Evolutionary conservation across 2,113 vertebrate species (phyloP).

Genomic region (Paradoxurus hermaphroditus): DNA sequence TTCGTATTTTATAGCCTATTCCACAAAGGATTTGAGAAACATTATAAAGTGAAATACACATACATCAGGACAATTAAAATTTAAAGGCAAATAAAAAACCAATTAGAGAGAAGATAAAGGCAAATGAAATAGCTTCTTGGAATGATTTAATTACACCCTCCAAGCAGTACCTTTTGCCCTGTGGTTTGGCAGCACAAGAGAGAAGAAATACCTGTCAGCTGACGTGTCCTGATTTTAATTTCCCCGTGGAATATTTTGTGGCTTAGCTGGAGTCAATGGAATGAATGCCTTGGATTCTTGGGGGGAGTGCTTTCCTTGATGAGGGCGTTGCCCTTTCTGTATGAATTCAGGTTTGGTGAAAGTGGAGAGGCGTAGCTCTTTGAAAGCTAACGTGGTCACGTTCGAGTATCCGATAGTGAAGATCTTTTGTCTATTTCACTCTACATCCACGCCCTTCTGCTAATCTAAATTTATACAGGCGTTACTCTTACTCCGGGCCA

Average conservation of each 20-base stretch:
- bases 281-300: too few species aligned
- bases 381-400: background rate
- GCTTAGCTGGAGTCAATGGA: background rate
- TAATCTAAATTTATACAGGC: background rate
- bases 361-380: background rate
- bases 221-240: background rate
- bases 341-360: background rate
- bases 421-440: background rate
- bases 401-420: background rate
- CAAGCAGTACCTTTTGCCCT: background rate
- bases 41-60: conserved; percentile 7
- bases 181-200: background rate
- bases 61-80: conserved; percentile 60
- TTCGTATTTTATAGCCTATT: background rate
- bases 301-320: rapidly evolving
- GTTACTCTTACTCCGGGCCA: rapidly evolving
- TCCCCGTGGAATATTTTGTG: background rate
- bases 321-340: rapidly evolving
- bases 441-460: background rate
- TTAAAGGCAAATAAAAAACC: conserved; percentile 60
- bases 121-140: background rate
- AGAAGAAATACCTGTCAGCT: background rate
- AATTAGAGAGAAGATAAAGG: conserved; percentile 46
- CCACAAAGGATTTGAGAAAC: background rate
- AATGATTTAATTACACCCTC: background rate